phyloP scores from a whole-genome alignment of 2,113 vertebrate species.

The Kryptolebias marmoratus region DNA sequence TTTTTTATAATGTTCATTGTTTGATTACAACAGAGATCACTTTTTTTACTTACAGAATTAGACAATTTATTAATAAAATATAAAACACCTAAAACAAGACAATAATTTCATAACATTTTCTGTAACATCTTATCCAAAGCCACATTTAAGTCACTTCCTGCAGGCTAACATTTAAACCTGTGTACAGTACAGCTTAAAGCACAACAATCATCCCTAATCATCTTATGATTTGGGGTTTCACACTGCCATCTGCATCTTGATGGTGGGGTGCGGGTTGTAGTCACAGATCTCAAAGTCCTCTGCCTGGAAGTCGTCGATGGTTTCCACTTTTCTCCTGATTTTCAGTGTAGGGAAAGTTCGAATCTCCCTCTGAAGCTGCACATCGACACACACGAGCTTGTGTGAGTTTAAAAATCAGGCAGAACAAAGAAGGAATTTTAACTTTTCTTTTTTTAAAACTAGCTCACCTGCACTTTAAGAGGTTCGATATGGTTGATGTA shows the following conservation, averaged over 20 bases:
- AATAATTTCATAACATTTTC: not conserved
- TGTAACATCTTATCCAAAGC: not conserved
- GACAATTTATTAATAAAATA: slow-evolving; percentile 5
- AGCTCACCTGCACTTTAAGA: slow-evolving; percentile 88
- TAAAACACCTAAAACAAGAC: not conserved
- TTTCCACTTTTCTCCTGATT: slow-evolving; percentile 88
- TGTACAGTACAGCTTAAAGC: not conserved
- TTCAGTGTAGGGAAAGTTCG: slow-evolving; percentile 92
- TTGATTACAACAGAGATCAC: not conserved
- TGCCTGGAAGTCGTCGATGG: slow-evolving; percentile 86
- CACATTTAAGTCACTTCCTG: not conserved
- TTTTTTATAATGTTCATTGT: too few species aligned
- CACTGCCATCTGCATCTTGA: slow-evolving; percentile 98
- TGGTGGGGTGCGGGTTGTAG: slow-evolving; percentile 91
- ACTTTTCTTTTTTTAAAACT: not conserved
- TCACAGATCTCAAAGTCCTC: slow-evolving; percentile 92
- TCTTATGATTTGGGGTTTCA: not conserved
- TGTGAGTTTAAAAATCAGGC: not conserved
- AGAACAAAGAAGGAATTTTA: not conserved
- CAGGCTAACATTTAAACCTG: not conserved
- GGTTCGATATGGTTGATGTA: slow-evolving; percentile 93
- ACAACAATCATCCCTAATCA: not conserved
- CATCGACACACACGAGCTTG: not conserved
- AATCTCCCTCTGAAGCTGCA: slow-evolving; percentile 91
- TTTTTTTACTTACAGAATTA: slow-evolving; percentile 50